Evolutionary conservation across 2,888 invertebrate species (phyloP), one percentile per base, ranked within the genome.

Genomic region (Actias luna): DNA sequence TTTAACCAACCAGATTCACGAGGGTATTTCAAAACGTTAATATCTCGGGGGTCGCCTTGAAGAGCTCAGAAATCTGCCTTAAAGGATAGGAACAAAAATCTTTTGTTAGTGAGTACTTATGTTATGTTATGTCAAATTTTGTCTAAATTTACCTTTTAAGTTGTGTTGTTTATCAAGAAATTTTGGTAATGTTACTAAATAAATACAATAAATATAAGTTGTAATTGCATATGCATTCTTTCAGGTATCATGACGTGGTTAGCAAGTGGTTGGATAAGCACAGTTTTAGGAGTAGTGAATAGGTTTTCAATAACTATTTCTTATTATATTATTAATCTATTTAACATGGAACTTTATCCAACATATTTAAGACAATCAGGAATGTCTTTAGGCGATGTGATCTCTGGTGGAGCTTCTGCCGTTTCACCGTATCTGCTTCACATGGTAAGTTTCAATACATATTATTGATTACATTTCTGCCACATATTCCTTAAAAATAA

Each of bases 341-440:
- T 95, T 67, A 93, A 94, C 63, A 92, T 95, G 79, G 95, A 95
- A 82, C 87, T 95, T 25, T 95, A 94, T 78, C 95, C 95, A 16
- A 95, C 95, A 0, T 94, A 94, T 70, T 84, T 95, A 36, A 86
- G 95, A 27, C 94, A 95, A 75, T 94, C 95, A 8, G 95, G 95
- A 60, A 92, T 94, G 69, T 93, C 95, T 0, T 76, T 95, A 63
- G 94, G 94, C 35, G 92, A 93, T 62, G 90, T 95, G 39, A 74
- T 93, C 57, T 93, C 93, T 8, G 94, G 93, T 75, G 87, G 87
- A 27, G 84, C 94, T 58, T 92, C 93, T 22, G 89, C 94, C n/a
- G 69, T 93, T 58, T 93, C 93, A 0, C 94, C 95, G 0, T 95
- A 94, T 73, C 86, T 95, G 65, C 93, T 95, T 27, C 93, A 93